Evolutionary conservation across 2,113 vertebrate genomes (phyloP).

Genomic region (Antechinus flavipes): DNA sequence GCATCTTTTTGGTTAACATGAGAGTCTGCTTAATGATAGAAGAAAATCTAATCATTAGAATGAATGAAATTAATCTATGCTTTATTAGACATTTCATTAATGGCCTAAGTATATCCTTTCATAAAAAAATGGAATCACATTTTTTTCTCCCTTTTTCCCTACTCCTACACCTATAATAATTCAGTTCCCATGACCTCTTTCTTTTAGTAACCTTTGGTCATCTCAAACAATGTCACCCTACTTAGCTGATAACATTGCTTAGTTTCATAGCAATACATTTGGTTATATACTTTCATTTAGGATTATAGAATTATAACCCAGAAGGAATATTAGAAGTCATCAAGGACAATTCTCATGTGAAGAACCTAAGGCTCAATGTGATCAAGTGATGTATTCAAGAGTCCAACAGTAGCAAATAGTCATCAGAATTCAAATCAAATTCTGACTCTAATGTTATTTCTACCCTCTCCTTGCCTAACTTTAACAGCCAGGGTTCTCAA

Average conservation of each 20-base stretch:
- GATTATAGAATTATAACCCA: background rate
- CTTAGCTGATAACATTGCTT: background rate
- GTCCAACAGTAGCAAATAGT: background rate
- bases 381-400: background rate
- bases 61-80: background rate
- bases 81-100: background rate
- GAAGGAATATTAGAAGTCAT: background rate
- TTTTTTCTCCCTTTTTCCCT: background rate
- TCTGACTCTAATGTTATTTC: background rate
- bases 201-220: background rate
- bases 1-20: background rate
- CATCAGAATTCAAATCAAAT: background rate
- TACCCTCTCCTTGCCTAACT: background rate
- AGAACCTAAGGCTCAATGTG: background rate
- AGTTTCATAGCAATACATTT: background rate
- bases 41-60: background rate
- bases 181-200: background rate
- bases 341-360: background rate
- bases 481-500: background rate
- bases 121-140: background rate
- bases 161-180: background rate
- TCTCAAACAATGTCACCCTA: background rate
- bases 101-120: background rate
- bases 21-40: background rate
- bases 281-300: background rate